Evolutionary conservation across 2,797 vertebrate genomes (phyloP), one percentile per base, ranked within the genome.

Genomic region (Bryconaethiops microstoma): DNA sequence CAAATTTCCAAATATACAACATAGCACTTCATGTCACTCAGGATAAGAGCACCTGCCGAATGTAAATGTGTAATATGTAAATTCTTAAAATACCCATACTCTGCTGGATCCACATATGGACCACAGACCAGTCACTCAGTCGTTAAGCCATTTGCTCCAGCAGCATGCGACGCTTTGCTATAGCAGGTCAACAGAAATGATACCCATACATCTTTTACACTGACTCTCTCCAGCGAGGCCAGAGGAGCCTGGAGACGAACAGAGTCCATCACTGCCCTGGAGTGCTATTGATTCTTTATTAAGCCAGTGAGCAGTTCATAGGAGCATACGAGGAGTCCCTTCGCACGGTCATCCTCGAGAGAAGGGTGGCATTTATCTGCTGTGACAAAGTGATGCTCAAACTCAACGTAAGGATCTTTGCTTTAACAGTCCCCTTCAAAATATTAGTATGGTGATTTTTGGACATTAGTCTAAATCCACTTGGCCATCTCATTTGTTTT

Each of bases 211-310:
- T 67, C 59, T 77, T 77, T 83, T 67, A 76, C 76, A 68, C 74
- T 19, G 54, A 50, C 69, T 62, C 69, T 77, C 68, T 71, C 72
- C 63, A 76, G 78, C 52, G 70, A 75, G 82, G 73, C 57, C 50
- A 74, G 42, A 29, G 79, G 35, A 78, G 81, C 57, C 74, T 80
- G 59, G 45, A 85, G 77, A 64, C 79, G 80, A 76, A 62, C 72
- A 65, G 84, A 83, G 84, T 86, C 82, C 85, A 86, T 85, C 86
- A 85, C 52, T 76, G 86, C 72, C 89, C 83, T 83, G 65, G 80
- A 88, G 82, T 90, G 89, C 86, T 95, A 96, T 97, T 94, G 96
- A 97, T 97, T 95, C 86, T 93, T 94, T 93, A 93, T 94, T 91
- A 94, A 92, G 87, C 87, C 94, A 91, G 84, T 90, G 88, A 92